Evolutionary conservation across 2,797 vertebrate species (phyloP), one percentile per base, ranked within the genome.

Genomic region (Macropodus opercularis): DNA sequence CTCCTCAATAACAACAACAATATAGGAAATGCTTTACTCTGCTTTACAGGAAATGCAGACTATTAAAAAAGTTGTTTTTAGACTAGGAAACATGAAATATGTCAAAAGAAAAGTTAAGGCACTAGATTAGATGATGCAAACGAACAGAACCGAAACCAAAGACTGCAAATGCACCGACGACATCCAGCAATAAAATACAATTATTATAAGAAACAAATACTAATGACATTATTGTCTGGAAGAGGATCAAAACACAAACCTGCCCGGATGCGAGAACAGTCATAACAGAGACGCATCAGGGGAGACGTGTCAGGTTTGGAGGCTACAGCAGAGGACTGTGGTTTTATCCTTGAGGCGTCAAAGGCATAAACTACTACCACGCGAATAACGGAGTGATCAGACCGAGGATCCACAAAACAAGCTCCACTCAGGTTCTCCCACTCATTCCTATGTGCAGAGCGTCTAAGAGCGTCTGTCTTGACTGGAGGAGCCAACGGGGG

Each of bases 71-170:
- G n/a, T n/a, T n/a, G n/a, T n/a, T n/a, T n/a, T n/a, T n/a, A n/a
- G n/a, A n/a, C n/a, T n/a, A n/a, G n/a, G n/a, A n/a, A n/a, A n/a
- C n/a, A n/a, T n/a, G n/a, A n/a, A n/a, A n/a, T n/a, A n/a, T n/a
- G n/a, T n/a, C 26, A 23, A 51, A 34, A 1, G 2, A n/a, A 48
- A 51, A 42, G 8, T 21, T 5, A 21, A 6, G 3, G 7, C 24
- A 24, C 17, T 11, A 31, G 17, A 42, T 23, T 36, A 5, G 18
- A 40, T 50, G 52, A 63, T 70, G 52, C 52, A 63, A 40, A 24
- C 1, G 18, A 7, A 6, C 32, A 40, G 47, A 41, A 48, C 3
- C n/a, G 10, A 48, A 17, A 52, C 10, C 44, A 21, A 31, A 50
- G 34, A 32, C 5, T 8, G 12, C 8, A n/a, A 19, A 6, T 32